phyloP scores from a whole-genome alignment of 2,113 vertebrate species.

The Anhinga anhinga region DNA sequence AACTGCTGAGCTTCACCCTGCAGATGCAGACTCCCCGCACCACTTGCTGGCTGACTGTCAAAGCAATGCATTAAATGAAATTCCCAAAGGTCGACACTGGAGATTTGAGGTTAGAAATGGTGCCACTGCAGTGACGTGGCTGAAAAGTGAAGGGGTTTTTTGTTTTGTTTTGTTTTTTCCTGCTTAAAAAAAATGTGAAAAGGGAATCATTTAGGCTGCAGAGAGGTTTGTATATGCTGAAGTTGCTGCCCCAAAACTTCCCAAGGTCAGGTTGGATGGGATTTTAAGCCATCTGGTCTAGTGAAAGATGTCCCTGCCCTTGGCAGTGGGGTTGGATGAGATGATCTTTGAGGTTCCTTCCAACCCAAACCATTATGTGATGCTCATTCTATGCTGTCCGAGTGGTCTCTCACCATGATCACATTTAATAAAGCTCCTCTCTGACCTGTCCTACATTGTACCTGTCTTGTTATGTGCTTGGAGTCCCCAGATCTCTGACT shows the following conservation, averaged over 20 bases:
- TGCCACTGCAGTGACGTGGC: not conserved
- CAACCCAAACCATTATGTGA: not conserved
- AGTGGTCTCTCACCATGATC: not conserved
- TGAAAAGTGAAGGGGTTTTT: not conserved
- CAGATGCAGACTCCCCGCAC: not conserved
- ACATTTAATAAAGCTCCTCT: not conserved
- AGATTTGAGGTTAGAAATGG: not conserved
- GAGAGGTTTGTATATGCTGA: accelerated
- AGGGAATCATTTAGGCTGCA: accelerated
- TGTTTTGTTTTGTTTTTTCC: too few species aligned
- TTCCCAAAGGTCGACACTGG: not conserved
- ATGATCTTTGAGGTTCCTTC: not conserved
- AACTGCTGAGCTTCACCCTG: not conserved
- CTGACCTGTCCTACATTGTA: not conserved
- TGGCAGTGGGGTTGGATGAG: not conserved
- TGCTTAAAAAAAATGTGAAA: not conserved
- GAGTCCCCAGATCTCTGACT: not conserved
- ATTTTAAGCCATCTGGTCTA: not conserved
- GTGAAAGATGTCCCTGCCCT: not conserved
- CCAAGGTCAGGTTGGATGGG: not conserved
- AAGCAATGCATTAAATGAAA: not conserved
- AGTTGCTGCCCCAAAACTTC: not conserved
- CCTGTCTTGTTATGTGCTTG: accelerated
- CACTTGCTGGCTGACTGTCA: not conserved
- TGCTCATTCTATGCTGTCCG: not conserved